Percentiles rank a stretch among this genome's conserved stretches.
Evolutionary conservation across 1,140 invertebrate species (phyloP).

Genomic region (Dinothrombium tinctorium): DNA sequence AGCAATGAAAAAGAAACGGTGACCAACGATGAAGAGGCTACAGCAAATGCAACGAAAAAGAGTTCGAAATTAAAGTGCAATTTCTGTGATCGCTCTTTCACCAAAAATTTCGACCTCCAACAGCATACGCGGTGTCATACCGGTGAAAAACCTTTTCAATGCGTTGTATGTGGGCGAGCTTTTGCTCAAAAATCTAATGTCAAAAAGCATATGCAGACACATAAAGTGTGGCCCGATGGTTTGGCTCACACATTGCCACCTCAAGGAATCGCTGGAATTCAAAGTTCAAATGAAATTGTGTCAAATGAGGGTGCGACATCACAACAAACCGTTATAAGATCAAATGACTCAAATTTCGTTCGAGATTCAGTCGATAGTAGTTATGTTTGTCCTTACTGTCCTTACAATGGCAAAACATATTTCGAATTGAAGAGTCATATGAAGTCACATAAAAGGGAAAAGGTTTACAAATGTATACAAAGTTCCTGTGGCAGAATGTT

Average conservation of each 20-base stretch:
- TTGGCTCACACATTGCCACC: conserved; percentile 22
- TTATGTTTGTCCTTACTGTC: conserved; percentile 31
- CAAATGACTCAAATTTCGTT: not conserved
- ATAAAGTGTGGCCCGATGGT: conserved; percentile 26
- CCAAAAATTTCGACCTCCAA: conserved; percentile 38
- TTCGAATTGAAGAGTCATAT: conserved; percentile 29
- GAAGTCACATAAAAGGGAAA: conserved; percentile 27
- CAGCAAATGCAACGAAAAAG: not conserved
- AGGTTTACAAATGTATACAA: conserved; percentile 40
- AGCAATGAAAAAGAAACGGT: not conserved
- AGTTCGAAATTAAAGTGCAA: conserved; percentile 12
- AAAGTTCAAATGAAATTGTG: not conserved
- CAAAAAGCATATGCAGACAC: conserved; percentile 89
- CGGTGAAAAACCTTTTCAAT: conserved; percentile 30
- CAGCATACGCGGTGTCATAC: conserved; percentile 43
- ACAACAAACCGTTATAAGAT: not conserved
- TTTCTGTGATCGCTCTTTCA: conserved; percentile 18
- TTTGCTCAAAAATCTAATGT: conserved; percentile 80
- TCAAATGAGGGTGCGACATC: not conserved
- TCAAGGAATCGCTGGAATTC: not conserved
- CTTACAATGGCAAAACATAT: conserved; percentile 24
- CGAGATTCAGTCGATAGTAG: conserved; percentile 22
- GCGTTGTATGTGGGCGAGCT: conserved; percentile 27
- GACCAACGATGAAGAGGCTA: not conserved
- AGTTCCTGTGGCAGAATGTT: conserved; percentile 34